phyloP scores from a whole-genome alignment of 2,888 invertebrate genomes.

The Caenorhabditis imperialis region DNA sequence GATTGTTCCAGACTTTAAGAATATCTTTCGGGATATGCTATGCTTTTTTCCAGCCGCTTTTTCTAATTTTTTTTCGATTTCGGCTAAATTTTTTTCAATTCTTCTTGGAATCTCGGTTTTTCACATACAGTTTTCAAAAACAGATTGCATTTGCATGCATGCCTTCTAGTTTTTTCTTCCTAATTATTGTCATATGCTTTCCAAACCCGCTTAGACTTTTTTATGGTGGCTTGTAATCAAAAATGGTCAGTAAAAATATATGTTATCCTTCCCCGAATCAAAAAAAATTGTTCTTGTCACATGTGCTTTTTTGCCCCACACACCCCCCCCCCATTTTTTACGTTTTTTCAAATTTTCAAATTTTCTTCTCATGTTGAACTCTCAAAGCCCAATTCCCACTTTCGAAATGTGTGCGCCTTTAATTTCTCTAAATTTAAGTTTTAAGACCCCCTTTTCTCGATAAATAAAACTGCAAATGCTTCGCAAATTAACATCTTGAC shows the following conservation, averaged over 20 bases:
- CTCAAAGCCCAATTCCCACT: conserved; percentile 17
- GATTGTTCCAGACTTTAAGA: conserved; percentile 7
- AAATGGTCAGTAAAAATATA: too few species aligned
- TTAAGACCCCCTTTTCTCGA: background rate
- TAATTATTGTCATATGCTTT: too few species aligned
- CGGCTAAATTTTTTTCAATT: conserved; percentile 8
- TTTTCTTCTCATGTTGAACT: conserved; percentile 9
- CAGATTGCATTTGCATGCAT: conserved; percentile 51
- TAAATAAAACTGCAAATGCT: conserved; percentile 39
- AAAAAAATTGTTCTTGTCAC: too few species aligned
- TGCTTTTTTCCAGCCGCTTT: conserved; percentile 47
- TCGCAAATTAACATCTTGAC: conserved; percentile 12
- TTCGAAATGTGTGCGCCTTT: conserved; percentile 24
- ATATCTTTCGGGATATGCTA: conserved; percentile 48
- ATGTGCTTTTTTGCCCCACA: too few species aligned
- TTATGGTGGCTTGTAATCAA: too few species aligned
- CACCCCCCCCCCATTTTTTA: too few species aligned
- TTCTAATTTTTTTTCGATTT: background rate
- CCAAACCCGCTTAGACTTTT: too few species aligned
- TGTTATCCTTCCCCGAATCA: too few species aligned
- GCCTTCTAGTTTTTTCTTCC: conserved; percentile 31
- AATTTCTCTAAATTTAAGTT: background rate
- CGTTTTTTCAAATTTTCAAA: conserved; percentile 16
- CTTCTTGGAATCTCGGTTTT: conserved; percentile 49
- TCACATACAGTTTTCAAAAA: conserved; percentile 38